Percentiles rank a stretch among this genome's conserved stretches.
Conservation (phyloP, 2,888 invertebrate species). For the Aelia acuminata region DNA sequence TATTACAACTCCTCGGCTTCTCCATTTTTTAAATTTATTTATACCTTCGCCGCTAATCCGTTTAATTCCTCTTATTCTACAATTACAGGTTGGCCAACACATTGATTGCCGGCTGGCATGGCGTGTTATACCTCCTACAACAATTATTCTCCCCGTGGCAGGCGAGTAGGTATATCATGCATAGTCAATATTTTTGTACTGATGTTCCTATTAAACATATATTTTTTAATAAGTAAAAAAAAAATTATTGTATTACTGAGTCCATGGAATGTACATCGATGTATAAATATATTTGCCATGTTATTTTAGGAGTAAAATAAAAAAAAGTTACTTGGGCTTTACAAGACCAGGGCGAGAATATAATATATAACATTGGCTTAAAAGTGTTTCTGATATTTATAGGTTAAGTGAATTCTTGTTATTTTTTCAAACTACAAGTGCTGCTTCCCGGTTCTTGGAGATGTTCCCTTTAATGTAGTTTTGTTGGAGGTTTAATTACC, state of each 20-base stretch:
- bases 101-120: constrained; percentile 23
- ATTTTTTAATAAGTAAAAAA: neutral
- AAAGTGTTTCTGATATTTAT: neutral
- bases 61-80: constrained; percentile 38
- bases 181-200: neutral
- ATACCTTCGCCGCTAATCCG: neutral
- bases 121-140: neutral
- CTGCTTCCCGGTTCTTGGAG: neutral
- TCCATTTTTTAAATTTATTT: constrained; percentile 39
- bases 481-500: neutral
- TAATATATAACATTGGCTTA: neutral
- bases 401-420: neutral
- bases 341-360: neutral
- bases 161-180: neutral
- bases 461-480: neutral
- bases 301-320: neutral
- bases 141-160: neutral
- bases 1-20: constrained; percentile 29
- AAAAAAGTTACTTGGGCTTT: neutral
- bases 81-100: constrained; percentile 44
- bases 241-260: neutral
- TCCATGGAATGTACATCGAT: neutral
- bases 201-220: neutral
- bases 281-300: neutral
- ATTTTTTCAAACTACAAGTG: neutral